Evolutionary conservation across 2,113 vertebrate species (phyloP), one percentile per base, ranked within the genome.

Genomic region (Paramisgurnus dabryanus): DNA sequence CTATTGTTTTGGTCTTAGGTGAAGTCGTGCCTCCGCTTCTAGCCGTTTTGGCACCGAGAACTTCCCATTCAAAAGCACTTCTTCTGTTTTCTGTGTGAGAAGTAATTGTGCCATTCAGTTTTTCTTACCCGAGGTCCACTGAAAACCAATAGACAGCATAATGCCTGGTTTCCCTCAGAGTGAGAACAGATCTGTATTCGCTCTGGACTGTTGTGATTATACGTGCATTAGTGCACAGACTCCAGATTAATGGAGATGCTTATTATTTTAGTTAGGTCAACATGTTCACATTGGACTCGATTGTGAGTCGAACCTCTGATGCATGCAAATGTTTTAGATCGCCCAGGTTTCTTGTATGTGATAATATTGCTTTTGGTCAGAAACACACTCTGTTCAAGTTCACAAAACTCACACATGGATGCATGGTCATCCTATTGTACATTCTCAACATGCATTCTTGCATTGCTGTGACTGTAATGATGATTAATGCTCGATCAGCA

Each of bases 1-100:
- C 67, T 1, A 55, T 77, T 79, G 84, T 87, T 87, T 81, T 80
- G 64, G 34, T 76, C 22, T 77, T 77, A 87, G 85, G 84, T 89
- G 81, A 79, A 71, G 61, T 63, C 27, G 0, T 39, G 22, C 61
- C 80, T 82, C 68, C 74, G 3, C 79, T 34, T 12, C 6, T 47
- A 4, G 67, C 47, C 55, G 77, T 80, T 83, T 82, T 49, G 70
- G 47, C 68, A 73, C 68, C 57, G 61, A 39, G 11, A 12, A 64
- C 13, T 27, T 67, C 27, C 8, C 39, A 18, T 40, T 47, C 15
- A 45, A 12, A 69, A 71, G 53, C 47, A 3, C 40, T 70, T 17
- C 12, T 47, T 7, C 83, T 87, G 76, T 53, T 76, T 75, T 43
- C 57, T 81, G 74, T 67, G 73, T 73, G 73, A 47, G 49, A 80